Evolutionary conservation across 2,113 vertebrate genomes (phyloP), one percentile per base, ranked within the genome.

Genomic region (Pangasianodon gigas): DNA sequence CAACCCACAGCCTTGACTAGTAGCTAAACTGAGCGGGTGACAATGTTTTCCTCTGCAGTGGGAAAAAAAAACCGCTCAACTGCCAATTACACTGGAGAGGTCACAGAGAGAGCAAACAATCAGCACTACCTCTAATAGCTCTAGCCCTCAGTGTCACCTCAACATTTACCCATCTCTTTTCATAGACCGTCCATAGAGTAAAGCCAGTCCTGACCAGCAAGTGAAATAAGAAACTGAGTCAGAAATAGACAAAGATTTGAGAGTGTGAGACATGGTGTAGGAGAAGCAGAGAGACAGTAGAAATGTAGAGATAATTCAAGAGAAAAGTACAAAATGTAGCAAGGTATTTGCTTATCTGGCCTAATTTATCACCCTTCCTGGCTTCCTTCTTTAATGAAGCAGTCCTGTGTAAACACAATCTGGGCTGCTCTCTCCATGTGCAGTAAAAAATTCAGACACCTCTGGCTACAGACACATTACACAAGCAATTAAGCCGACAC

Each of bases 31-130:
- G 52, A 85, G 75, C 46, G 32, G 87, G 77, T 83, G 46, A 86
- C 67, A 67, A 58, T 88, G 89, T 69, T 62, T 75, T 69, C 37
- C 85, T 88, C 62, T 75, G 41, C 29, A 90, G 81, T 56, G 54
- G 62, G 51, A 71, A 48, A 16, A 19, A 16, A 37, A 86, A n/a
- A 52, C 46, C 1, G 26, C 52, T 44, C 74, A 75, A 54, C 84
- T 44, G 67, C 54, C 69, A 62, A 90, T 89, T 84, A 84, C 83
- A 79, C 65, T 84, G 84, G 77, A 24, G 58, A 87, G 84, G 84
- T 86, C 52, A 67, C 75, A 79, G 74, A 79, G 56, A 88, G 74
- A 86, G 56, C 65, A 86, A 90, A 84, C 89, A 89, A 92, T 87
- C 87, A 89, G 69, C 51, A 84, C 60, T 86, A 86, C 52, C 65